These are phyloP conservation scores for Callyntrura sp. DNA, from an alignment of 2,888 invertebrate genomes.

Conservation along the genomic window DNA sequence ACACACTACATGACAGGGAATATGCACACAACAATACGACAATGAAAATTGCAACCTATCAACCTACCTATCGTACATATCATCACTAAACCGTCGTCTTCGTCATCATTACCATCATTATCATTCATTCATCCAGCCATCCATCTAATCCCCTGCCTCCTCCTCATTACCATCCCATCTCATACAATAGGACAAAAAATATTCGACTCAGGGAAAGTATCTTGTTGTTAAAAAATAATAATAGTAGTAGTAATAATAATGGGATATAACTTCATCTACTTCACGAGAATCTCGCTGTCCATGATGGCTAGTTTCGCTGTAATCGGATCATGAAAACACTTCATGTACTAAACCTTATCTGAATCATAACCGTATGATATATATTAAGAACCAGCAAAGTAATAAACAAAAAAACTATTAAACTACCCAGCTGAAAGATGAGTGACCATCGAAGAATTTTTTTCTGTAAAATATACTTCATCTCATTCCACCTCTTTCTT, in stretches of 20 bases:
- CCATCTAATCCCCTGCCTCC: slow-evolving; percentile 66
- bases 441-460: slow-evolving; percentile 52
- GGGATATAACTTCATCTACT: slow-evolving; percentile 64
- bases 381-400: not conserved
- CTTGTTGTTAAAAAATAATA: slow-evolving; percentile 42
- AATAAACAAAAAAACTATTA: slow-evolving; percentile 37
- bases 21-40: slow-evolving; percentile 40
- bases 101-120: slow-evolving; percentile 70
- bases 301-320: slow-evolving; percentile 7
- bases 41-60: slow-evolving; percentile 70
- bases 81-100: slow-evolving; percentile 63
- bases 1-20: not conserved
- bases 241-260: slow-evolving; percentile 37
- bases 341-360: not conserved
- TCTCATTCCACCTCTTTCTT: slow-evolving; percentile 15
- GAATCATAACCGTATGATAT: not conserved
- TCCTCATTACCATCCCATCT: slow-evolving; percentile 62
- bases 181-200: slow-evolving; percentile 56
- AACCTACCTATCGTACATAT: slow-evolving; percentile 64
- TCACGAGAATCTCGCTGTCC: slow-evolving; percentile 23
- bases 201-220: slow-evolving; percentile 15
- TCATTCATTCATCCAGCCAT: slow-evolving; percentile 75
- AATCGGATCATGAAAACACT: slow-evolving; percentile 67
- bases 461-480: slow-evolving; percentile 11
- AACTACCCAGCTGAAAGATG: slow-evolving; percentile 20